A percentile compares a stretch with the other conserved stretches of the same genome.
phyloP scores from a whole-genome alignment of 2,888 invertebrate genomes.

The Pyrgus malvae region DNA sequence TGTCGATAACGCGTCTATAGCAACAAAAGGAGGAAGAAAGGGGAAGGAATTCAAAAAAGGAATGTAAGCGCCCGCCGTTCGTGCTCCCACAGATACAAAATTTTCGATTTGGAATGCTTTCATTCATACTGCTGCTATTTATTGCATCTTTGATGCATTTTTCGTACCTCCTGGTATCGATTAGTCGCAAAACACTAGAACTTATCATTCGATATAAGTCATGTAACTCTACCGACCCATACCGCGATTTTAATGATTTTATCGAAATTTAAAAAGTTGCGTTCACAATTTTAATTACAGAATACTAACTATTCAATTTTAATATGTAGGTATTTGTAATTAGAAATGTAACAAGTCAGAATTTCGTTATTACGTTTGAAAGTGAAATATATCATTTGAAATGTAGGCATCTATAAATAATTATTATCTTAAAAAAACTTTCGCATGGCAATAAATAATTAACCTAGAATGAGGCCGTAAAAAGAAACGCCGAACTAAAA shows the following conservation, averaged over 20 bases:
- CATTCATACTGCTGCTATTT: constrained; percentile 28
- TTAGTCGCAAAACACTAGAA: no score
- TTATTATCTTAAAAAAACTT: constrained; percentile 21
- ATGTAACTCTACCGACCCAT: no score
- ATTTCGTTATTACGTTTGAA: constrained; percentile 7
- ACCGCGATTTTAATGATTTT: neutral
- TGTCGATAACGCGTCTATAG: constrained; percentile 64
- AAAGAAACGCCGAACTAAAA: constrained; percentile 55
- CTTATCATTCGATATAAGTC: no score
- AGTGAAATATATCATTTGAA: constrained; percentile 9
- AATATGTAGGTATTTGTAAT: no score
- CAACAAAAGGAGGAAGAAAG: constrained; percentile 60
- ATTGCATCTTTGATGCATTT: constrained; percentile 18
- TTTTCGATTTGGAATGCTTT: constrained; percentile 45
- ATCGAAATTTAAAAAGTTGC: neutral
- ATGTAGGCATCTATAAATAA: constrained; percentile 15
- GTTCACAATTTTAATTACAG: neutral
- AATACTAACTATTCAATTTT: neutral
- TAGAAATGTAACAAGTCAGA: neutral
- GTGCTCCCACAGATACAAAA: constrained; percentile 43
- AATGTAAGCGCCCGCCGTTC: constrained; percentile 41
- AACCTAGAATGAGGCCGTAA: constrained; percentile 51
- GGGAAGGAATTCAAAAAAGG: constrained; percentile 63
- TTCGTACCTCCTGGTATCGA: neutral
- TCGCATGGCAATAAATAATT: constrained; percentile 67